Conservation (phyloP, 2,888 invertebrate genomes). For the Piscicola geometra region DNA sequence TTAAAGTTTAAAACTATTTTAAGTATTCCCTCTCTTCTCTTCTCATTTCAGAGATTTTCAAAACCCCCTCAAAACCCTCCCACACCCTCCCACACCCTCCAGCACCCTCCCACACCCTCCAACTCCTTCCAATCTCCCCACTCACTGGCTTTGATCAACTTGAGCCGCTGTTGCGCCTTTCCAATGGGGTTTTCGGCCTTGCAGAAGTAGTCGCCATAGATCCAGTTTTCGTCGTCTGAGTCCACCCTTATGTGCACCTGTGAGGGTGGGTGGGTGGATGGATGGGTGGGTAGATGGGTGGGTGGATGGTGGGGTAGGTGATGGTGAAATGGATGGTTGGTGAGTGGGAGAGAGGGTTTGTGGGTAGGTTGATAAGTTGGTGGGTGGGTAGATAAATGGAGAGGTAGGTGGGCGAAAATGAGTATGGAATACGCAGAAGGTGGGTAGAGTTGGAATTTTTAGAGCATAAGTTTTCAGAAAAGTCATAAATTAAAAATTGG, state of each 20-base stretch:
- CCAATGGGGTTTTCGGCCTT: conserved; percentile 40
- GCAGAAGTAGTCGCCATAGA: conserved; percentile 42
- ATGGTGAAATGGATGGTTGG: no score
- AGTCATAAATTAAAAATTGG: background rate
- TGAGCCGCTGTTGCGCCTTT: conserved; percentile 24
- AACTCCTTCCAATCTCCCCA: background rate
- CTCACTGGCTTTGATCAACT: conserved; percentile 36
- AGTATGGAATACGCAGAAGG: background rate
- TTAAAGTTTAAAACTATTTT: background rate
- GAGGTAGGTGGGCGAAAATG: no score
- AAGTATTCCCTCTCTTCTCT: background rate
- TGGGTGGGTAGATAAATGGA: no score
- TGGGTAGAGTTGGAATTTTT: background rate
- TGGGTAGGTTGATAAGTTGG: no score
- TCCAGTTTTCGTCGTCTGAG: conserved; percentile 41
- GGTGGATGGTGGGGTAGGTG: no score
- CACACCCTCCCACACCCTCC: background rate
- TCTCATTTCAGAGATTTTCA: background rate
- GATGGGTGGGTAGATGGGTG: no score
- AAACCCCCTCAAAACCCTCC: background rate
- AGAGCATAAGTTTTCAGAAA: background rate
- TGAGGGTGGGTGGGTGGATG: no score
- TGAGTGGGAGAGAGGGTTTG: no score
- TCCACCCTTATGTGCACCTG: conserved; percentile 34
- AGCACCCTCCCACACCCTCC: background rate